phyloP scores from a whole-genome alignment of 2,797 vertebrate species.

The Alosa sapidissima region DNA sequence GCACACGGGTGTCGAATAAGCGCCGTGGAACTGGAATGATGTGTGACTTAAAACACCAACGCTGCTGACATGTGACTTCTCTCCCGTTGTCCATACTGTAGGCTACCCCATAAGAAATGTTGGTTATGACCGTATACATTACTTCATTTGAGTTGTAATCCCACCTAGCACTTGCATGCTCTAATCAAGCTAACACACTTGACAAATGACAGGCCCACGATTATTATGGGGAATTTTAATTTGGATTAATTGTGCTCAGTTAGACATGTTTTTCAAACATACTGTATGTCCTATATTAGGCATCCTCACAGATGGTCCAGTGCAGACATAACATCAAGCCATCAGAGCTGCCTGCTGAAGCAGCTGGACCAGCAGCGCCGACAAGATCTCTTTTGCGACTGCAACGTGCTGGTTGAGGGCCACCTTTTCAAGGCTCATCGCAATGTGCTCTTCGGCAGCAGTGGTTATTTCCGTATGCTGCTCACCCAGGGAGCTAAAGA shows the following conservation, averaged over 20 bases:
- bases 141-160: too few relatives aligned
- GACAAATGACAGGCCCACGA: background rate
- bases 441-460: constrained; percentile 93
- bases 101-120: too few relatives aligned
- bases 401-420: constrained; percentile 90
- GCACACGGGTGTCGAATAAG: background rate
- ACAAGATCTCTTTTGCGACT: constrained; percentile 95
- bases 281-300: constrained; percentile 62
- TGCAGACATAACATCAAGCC: constrained; percentile 88
- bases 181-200: background rate
- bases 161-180: background rate
- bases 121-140: too few relatives aligned
- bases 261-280: background rate
- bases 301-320: constrained; percentile 75
- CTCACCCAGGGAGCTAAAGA: constrained; percentile 82
- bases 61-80: background rate
- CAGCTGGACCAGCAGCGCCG: constrained; percentile 92
- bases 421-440: constrained; percentile 94
- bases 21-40: background rate
- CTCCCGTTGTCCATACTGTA: background rate
- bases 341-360: constrained; percentile 89
- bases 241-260: constrained; percentile 30
- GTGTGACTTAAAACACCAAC: background rate
- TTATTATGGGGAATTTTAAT: background rate
- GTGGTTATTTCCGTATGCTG: constrained; percentile 97